Conservation (phyloP, 2,113 vertebrate species). For the Merops nubicus region DNA sequence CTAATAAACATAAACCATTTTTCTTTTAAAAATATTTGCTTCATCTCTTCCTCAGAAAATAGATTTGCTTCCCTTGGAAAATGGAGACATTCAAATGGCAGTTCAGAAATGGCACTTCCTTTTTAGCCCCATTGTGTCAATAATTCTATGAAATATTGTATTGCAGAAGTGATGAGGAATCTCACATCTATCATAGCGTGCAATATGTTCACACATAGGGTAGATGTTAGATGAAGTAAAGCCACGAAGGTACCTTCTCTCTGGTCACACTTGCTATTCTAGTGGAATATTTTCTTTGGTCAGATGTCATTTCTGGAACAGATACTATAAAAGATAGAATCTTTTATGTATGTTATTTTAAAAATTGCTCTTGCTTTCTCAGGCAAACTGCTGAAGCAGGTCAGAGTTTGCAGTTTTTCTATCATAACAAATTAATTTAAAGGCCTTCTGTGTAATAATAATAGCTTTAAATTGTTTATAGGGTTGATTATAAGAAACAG, state of each 20-base stretch:
- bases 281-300: background rate
- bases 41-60: background rate
- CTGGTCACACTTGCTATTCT: background rate
- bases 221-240: background rate
- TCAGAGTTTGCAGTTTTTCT: constrained; percentile 54
- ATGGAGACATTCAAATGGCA: background rate
- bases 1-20: background rate
- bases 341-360: background rate
- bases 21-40: background rate
- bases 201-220: background rate
- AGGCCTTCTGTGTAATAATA: constrained; percentile 56
- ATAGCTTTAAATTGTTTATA: constrained; percentile 69
- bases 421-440: constrained; percentile 68
- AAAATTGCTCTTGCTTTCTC: constrained; percentile 5
- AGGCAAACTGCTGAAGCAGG: background rate
- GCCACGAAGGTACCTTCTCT: background rate
- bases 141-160: background rate
- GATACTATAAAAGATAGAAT: background rate
- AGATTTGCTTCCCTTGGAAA: background rate
- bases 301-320: background rate
- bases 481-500: constrained; percentile 54
- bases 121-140: background rate
- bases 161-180: background rate
- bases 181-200: background rate
- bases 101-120: background rate